Conservation (phyloP, 2,113 vertebrate species). For the Isurus oxyrinchus region DNA sequence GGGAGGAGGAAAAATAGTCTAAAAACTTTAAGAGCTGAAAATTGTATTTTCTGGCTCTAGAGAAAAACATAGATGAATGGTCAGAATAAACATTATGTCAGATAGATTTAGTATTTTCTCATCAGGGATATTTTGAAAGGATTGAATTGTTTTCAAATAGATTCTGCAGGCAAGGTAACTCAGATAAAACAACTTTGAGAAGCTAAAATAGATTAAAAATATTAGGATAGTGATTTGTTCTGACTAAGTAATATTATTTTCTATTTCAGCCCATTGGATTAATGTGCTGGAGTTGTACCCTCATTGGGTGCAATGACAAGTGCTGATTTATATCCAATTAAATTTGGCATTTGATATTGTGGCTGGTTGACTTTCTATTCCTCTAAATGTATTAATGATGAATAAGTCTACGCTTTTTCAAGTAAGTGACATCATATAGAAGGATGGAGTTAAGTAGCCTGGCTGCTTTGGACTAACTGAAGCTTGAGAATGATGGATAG, state of each 20-base stretch:
- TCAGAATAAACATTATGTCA: background rate
- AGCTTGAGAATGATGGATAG: background rate
- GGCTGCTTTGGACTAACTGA: background rate
- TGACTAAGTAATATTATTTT: background rate
- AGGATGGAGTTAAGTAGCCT: background rate
- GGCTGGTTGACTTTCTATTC: background rate
- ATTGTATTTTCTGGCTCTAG: background rate
- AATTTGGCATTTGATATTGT: background rate
- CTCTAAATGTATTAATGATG: background rate
- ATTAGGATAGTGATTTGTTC: background rate
- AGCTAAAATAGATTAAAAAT: background rate
- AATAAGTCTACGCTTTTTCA: background rate
- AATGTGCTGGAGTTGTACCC: background rate
- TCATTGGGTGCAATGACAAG: background rate
- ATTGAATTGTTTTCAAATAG: background rate
- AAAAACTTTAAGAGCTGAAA: background rate
- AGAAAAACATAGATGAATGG: background rate
- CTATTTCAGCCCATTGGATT: background rate
- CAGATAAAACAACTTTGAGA: background rate
- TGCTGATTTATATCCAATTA: background rate
- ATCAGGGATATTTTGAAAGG: background rate
- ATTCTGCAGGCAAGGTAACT: background rate
- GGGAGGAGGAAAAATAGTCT: background rate
- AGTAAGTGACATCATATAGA: background rate
- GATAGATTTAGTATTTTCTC: background rate